Conservation (phyloP, 2,888 invertebrate species). For the Stegophylla sp. region DNA sequence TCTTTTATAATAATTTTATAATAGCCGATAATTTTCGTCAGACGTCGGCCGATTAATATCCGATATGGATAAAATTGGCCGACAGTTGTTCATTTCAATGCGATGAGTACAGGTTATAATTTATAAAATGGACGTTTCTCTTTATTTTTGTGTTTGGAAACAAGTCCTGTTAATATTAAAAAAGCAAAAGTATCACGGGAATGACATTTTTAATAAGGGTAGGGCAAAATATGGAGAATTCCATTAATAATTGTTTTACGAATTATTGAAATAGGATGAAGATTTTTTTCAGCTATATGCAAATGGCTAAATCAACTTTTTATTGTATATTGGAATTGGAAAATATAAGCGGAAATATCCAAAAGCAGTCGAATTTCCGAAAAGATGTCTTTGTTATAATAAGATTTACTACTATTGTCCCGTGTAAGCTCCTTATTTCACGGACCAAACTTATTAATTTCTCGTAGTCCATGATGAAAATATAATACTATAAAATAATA, state of each 20-base stretch:
- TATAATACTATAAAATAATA: too few relatives aligned
- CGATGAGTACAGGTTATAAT: conserved; percentile 4
- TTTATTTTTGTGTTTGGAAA: conserved; percentile 13
- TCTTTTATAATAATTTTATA: too few relatives aligned
- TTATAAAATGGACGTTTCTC: too few relatives aligned
- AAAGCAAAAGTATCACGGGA: conserved; percentile 10
- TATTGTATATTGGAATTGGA: not conserved
- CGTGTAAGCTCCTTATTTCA: too few relatives aligned
- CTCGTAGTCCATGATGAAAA: too few relatives aligned
- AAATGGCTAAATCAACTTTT: conserved; percentile 20
- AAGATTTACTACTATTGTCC: too few relatives aligned
- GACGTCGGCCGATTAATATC: not conserved
- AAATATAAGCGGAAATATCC: not conserved
- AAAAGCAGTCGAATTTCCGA: too few relatives aligned
- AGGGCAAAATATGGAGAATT: conserved; percentile 9
- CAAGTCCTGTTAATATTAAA: conserved; percentile 4
- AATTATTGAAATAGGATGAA: not conserved
- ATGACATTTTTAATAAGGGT: not conserved
- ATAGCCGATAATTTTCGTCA: conserved; percentile 10
- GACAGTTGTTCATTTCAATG: not conserved
- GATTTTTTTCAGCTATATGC: conserved; percentile 10
- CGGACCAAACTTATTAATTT: too few relatives aligned
- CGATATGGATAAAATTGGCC: conserved; percentile 17
- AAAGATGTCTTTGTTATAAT: too few relatives aligned
- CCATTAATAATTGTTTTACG: not conserved